Evolutionary conservation across 2,113 vertebrate genomes (phyloP).

Genomic region (Phoenicopterus ruber): DNA sequence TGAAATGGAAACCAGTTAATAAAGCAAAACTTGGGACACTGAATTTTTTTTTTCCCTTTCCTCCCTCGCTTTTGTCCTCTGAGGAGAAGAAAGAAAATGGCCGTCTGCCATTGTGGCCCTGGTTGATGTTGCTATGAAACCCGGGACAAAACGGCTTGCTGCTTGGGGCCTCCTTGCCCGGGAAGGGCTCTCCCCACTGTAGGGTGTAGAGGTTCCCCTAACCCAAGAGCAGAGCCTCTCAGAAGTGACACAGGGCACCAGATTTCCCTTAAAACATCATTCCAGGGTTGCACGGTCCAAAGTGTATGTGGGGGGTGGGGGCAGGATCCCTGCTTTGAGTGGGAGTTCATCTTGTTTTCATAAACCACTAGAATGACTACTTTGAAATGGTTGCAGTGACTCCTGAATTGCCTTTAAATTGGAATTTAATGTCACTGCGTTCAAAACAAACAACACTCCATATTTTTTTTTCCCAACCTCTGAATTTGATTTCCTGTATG

Average conservation of each 20-base stretch:
- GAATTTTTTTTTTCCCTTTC: no score
- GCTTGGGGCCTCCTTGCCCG: neutral
- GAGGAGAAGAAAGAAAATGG: neutral
- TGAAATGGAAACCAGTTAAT: neutral
- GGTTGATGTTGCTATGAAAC: neutral
- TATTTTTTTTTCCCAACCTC: neutral
- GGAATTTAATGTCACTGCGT: neutral
- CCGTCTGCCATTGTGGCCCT: neutral
- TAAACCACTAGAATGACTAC: neutral
- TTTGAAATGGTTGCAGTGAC: neutral
- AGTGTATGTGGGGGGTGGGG: no score
- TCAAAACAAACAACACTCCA: neutral
- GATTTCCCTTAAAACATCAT: neutral
- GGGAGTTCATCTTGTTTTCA: neutral
- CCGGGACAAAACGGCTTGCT: neutral
- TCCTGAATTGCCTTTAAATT: neutral
- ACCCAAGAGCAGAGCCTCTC: neutral
- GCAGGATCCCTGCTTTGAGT: neutral
- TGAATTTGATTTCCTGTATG: neutral
- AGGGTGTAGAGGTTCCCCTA: neutral
- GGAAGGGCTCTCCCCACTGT: accelerated
- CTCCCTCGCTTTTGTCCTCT: accelerated
- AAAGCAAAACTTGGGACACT: neutral
- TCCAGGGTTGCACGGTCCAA: neutral
- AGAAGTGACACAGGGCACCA: neutral